Base-by-base conservation (phyloP, 2,797 vertebrate species). In the Cossypha heuglini region DNA sequence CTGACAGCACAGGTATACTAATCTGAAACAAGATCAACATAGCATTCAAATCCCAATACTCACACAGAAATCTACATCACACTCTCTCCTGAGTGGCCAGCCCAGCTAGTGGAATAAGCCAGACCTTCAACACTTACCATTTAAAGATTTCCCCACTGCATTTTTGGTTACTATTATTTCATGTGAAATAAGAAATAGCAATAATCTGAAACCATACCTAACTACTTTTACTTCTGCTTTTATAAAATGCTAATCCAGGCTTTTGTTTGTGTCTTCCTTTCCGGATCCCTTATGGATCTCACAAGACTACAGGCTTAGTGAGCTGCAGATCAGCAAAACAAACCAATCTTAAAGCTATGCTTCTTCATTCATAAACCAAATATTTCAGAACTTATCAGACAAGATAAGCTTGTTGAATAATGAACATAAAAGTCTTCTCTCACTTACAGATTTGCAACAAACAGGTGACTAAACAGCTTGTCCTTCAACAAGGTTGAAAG, bases 1-100 rank as follows among this genome's bases (percentile, higher is more conserved):
- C 98, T 0, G 99, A 98, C 43, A 98, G 78, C 38, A 98, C 98
- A 2, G 99, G 99, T 96, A 99, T 99, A 67, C 97, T 98, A 86
- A 99, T 99, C 99, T 99, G 98, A 96, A 98, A 98, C 21, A 94
- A 93, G 88, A 96, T 29, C 35, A 81, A 24, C 0, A 18, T 7
- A 72, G 69, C 18, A 3, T 83, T 90, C 19, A 5, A 67, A 40
- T 58, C 10, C 15, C 21, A 61, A 40, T 8, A 49, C 0, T 8
- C 0, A 0, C 25, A 62, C 9, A 46, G 22, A 62, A 26, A 67
- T 45, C 42, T 54, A 38, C 9, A 61, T 35, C 11, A 54, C 0
- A 0, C 4, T 61, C 26, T 64, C 64, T 76, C 40, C 37, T 1
- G 13, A 87, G 31, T 5, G 58, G 48, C 13, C 35, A 69, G 26